Evolutionary conservation across 1,140 invertebrate species (phyloP).

Genomic region (Pseudomyrmex sp.): DNA sequence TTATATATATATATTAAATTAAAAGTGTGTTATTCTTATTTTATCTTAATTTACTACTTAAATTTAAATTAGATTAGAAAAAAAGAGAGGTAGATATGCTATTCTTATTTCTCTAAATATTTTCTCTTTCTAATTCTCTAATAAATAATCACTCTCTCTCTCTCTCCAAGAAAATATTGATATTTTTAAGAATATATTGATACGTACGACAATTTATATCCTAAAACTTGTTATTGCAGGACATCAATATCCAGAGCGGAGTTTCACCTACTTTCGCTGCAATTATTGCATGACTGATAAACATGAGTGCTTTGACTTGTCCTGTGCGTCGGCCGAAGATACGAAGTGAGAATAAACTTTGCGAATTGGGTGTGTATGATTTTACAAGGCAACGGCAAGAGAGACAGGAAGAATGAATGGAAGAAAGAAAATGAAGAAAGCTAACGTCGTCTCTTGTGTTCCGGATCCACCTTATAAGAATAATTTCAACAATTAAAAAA

Average conservation of each 20-base stretch:
- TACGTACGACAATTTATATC: conserved; percentile 16
- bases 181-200: background rate
- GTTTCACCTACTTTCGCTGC: conserved; percentile 50
- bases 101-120: no score
- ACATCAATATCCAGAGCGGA: conserved; percentile 24
- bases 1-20: no score
- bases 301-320: conserved; percentile 14
- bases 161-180: background rate
- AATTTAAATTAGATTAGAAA: no score
- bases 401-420: background rate
- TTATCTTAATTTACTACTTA: no score
- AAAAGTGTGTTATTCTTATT: no score
- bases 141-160: background rate
- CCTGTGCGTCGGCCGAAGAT: conserved; percentile 21
- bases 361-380: conserved; percentile 17
- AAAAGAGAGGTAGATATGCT: no score
- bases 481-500: conserved; percentile 66
- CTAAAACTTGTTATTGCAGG: conserved; percentile 31
- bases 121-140: no score
- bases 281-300: conserved; percentile 33
- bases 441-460: conserved; percentile 68
- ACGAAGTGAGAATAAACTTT: conserved; percentile 52
- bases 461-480: conserved; percentile 73
- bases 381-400: background rate
- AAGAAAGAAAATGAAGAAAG: conserved; percentile 23